A percentile compares a stretch with the other conserved stretches of the same genome.
Evolutionary conservation across 2,888 invertebrate species (phyloP).

Genomic region (Meiosimyza decipiens): DNA sequence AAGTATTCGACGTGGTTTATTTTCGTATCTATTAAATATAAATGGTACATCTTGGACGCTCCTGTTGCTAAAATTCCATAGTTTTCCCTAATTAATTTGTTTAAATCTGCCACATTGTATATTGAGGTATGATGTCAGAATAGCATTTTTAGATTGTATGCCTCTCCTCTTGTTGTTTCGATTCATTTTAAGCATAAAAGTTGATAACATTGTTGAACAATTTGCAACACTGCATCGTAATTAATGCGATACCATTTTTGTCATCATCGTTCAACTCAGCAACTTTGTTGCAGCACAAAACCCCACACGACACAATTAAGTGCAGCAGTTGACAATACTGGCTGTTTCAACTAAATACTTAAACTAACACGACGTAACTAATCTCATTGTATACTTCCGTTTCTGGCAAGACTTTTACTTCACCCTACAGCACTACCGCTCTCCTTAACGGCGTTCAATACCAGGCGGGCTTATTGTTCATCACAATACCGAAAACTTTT

Average conservation of each 20-base stretch:
- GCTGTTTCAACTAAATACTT: conserved; percentile 11
- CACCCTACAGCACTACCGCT: neutral
- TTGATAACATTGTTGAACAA: neutral
- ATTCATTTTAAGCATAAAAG: no score
- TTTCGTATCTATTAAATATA: no score
- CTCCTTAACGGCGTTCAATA: conserved; percentile 4
- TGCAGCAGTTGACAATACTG: conserved; percentile 27
- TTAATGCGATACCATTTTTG: conserved; percentile 24
- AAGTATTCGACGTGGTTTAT: no score
- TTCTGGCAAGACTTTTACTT: neutral
- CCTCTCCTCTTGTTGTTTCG: no score
- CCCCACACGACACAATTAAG: conserved; percentile 26
- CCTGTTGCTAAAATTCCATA: no score
- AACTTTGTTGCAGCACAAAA: neutral
- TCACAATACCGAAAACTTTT: conserved; percentile 1
- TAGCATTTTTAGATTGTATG: no score
- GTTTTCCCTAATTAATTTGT: no score
- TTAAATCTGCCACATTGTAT: no score
- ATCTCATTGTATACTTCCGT: neutral
- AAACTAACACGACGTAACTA: conserved; percentile 4
- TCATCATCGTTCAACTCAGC: neutral
- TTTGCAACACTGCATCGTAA: conserved; percentile 17
- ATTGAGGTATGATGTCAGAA: no score
- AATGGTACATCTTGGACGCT: no score
- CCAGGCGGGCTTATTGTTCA: conserved; percentile 24